These are phyloP conservation scores for Orchesella flavescens DNA, from an alignment of 2,888 invertebrate species.

Conservation along the genomic window DNA sequence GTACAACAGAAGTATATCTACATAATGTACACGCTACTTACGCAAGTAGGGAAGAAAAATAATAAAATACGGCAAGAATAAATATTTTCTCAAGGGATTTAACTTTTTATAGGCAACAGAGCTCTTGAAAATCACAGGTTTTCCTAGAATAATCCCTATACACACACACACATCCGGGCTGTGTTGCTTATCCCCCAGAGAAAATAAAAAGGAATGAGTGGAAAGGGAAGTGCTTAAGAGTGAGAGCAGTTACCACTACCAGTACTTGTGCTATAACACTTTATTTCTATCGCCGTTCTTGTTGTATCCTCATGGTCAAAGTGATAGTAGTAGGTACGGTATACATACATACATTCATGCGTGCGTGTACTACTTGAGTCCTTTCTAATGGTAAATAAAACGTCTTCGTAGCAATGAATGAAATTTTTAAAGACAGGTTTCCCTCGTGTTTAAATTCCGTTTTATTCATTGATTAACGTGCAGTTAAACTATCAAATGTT, in stretches of 20 bases:
- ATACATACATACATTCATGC: too few species aligned
- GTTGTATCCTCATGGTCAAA: too few species aligned
- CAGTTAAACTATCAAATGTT: too few species aligned
- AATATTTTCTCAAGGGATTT: slow-evolving; percentile 59
- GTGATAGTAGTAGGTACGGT: too few species aligned
- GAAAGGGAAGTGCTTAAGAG: background rate
- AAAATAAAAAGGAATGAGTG: slow-evolving; percentile 20
- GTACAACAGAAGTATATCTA: too few species aligned
- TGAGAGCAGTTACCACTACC: background rate
- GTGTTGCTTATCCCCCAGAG: slow-evolving; percentile 36
- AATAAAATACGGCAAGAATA: slow-evolving; percentile 28
- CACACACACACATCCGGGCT: slow-evolving; percentile 10
- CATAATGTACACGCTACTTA: background rate
- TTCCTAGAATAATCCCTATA: slow-evolving; percentile 48
- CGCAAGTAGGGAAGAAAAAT: background rate
- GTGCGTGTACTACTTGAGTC: too few species aligned
- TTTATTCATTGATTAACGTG: too few species aligned
- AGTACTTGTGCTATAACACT: background rate
- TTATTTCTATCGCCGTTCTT: slow-evolving; percentile 17
- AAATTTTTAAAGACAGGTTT: too few species aligned
- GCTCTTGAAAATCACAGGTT: slow-evolving; percentile 60
- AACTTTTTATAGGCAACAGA: slow-evolving; percentile 56
- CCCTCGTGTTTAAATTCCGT: too few species aligned
- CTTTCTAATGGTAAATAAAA: too few species aligned
- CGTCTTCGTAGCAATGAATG: too few species aligned